These are phyloP conservation scores for Agrotis ipsilon DNA, from an alignment of 2,888 invertebrate genomes.

Conservation along the genomic window DNA sequence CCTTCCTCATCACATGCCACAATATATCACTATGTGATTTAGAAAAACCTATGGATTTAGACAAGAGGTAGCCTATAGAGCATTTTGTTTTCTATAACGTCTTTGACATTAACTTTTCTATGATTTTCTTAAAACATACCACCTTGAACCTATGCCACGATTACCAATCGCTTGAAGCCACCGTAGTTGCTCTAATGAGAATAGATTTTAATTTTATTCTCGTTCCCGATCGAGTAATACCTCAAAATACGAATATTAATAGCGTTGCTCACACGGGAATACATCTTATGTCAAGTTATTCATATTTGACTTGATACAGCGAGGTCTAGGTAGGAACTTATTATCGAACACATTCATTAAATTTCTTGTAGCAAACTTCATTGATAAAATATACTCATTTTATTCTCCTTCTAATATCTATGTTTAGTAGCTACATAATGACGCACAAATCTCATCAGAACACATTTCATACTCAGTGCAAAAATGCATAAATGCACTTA, in stretches of 20 bases:
- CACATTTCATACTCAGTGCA: slow-evolving; percentile 60
- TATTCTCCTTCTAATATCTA: slow-evolving; percentile 25
- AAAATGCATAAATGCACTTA: slow-evolving; percentile 68
- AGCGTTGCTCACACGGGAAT: no score
- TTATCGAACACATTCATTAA: neutral
- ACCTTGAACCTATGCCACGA: no score
- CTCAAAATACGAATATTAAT: no score
- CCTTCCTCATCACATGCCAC: no score
- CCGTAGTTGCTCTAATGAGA: no score
- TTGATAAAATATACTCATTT: neutral
- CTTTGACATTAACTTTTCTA: neutral
- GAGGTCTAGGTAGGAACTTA: neutral
- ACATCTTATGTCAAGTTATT: no score
- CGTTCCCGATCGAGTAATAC: no score
- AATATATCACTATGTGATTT: no score
- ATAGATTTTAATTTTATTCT: no score
- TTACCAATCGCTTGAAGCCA: no score
- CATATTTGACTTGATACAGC: no score
- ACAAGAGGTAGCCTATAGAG: neutral
- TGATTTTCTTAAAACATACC: no score
- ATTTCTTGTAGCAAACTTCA: neutral
- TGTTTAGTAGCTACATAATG: slow-evolving; percentile 9
- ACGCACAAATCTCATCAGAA: slow-evolving; percentile 7
- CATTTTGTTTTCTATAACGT: neutral
- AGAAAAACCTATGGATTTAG: neutral